A percentile compares a stretch with the other conserved stretches of the same genome.
phyloP scores from a whole-genome alignment of 2,113 vertebrate genomes.

The Pionites leucogaster region DNA sequence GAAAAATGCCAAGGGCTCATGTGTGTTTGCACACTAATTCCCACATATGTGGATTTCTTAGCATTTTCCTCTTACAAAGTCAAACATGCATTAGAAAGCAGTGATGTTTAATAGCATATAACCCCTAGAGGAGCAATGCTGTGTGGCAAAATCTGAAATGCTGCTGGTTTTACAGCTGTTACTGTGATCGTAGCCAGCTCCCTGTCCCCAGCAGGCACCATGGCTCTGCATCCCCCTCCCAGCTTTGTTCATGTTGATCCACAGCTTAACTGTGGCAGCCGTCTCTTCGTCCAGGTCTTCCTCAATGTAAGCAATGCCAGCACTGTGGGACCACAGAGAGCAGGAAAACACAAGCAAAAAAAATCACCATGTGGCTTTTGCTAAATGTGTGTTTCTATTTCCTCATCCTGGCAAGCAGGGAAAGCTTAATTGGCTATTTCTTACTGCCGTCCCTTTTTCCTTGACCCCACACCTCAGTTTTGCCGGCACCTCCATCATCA shows the following conservation, averaged over 20 bases:
- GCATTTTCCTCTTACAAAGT: background rate
- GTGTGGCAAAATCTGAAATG: background rate
- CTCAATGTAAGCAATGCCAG: fast-evolving
- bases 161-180: background rate
- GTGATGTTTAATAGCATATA: background rate
- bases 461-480: constrained; percentile 60
- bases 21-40: background rate
- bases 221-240: background rate
- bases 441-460: constrained; percentile 38
- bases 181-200: background rate
- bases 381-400: background rate
- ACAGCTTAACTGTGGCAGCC: background rate
- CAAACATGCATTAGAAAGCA: background rate
- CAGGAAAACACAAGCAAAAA: background rate
- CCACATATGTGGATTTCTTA: background rate
- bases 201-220: fast-evolving
- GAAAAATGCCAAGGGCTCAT: background rate
- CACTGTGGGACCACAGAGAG: background rate
- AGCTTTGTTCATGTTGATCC: background rate
- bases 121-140: background rate
- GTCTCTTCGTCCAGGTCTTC: background rate
- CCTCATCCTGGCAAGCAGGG: background rate
- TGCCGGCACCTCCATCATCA: constrained; percentile 25
- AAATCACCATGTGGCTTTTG: background rate
- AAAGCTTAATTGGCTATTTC: constrained; percentile 30